Evolutionary conservation across 2,113 vertebrate genomes (phyloP), one percentile per base, ranked within the genome.

Genomic region (Willisornis vidua): DNA sequence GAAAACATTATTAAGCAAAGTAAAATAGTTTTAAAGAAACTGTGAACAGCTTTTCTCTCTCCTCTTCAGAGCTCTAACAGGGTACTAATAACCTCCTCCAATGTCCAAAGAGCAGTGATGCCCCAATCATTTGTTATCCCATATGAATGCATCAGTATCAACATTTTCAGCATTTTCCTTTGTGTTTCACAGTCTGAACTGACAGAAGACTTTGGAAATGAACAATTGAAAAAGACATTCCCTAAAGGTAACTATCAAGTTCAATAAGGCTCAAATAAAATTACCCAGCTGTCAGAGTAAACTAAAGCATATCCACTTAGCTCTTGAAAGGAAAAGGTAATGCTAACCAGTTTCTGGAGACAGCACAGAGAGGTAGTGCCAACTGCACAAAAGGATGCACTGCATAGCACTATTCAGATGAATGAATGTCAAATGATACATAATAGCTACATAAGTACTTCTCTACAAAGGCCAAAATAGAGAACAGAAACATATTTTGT

Each of bases 191-290:
- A 87, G 92, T 94, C 95, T 96, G 90, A 97, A 96, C 87, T 97
- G 96, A 97, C 95, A 98, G 94, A 89, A 96, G 85, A 87, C 91
- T 97, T 96, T 72, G 89, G 96, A 98, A 98, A 97, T 94, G 97
- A 98, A 97, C 97, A 97, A 97, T 97, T 95, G 97, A 95, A 98
- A 98, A 97, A 97, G 97, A 96, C 97, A 97, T 97, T 97, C 95
- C 97, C 96, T 98, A 92, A 98, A 97, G 97, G 98, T 98, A 98
- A 92, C 97, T 94, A 98, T 98, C 98, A 98, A 97, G 93, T 96
- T 87, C 96, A 98, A 98, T 98, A 98, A 98, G 97, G 83, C 96
- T 98, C 97, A 97, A 98, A 94, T 95, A 93, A 98, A 98, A 98
- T 90, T 91, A 94, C 89, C 91, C 79, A 94, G 95, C 97, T 98